These are phyloP conservation scores for Eufriesea mexicana DNA, from an alignment of 1,140 invertebrate genomes.

Conservation along the genomic window DNA sequence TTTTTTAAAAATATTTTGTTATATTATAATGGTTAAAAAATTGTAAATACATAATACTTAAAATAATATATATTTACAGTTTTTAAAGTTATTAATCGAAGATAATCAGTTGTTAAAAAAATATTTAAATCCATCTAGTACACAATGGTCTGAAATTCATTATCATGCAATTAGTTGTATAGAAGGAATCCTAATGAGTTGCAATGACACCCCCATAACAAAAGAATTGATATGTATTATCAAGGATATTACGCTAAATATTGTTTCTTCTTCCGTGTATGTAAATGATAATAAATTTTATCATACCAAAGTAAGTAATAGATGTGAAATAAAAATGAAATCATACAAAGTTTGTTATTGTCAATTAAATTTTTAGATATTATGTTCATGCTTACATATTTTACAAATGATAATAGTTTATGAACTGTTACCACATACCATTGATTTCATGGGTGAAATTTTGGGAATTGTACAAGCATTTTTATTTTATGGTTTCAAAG, in stretches of 20 bases:
- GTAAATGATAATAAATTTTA: conserved; percentile 64
- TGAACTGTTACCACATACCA: conserved; percentile 58
- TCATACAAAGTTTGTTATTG: not conserved
- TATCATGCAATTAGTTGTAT: conserved; percentile 73
- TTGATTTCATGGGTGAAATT: conserved; percentile 78
- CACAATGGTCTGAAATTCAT: conserved; percentile 72
- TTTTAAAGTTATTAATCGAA: conserved; percentile 68
- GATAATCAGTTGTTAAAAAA: conserved; percentile 65
- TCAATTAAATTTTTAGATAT: conserved; percentile 65
- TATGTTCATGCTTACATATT: conserved; percentile 70
- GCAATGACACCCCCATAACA: conserved; percentile 54
- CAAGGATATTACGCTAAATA: conserved; percentile 68
- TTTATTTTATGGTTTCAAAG: conserved; percentile 81
- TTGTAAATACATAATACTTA: conserved; percentile 41
- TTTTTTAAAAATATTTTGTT: conserved; percentile 7
- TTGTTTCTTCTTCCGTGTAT: conserved; percentile 62
- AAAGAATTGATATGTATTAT: conserved; percentile 66
- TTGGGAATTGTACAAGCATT: conserved; percentile 83
- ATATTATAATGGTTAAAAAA: conserved; percentile 17
- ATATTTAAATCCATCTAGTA: conserved; percentile 58
- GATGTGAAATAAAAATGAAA: not conserved
- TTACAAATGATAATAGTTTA: conserved; percentile 62
- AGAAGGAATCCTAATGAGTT: conserved; percentile 71
- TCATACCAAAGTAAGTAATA: conserved; percentile 74
- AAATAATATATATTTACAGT: conserved; percentile 63